Evolutionary conservation across 2,113 vertebrate genomes (phyloP).

Genomic region (Indicator indicator): DNA sequence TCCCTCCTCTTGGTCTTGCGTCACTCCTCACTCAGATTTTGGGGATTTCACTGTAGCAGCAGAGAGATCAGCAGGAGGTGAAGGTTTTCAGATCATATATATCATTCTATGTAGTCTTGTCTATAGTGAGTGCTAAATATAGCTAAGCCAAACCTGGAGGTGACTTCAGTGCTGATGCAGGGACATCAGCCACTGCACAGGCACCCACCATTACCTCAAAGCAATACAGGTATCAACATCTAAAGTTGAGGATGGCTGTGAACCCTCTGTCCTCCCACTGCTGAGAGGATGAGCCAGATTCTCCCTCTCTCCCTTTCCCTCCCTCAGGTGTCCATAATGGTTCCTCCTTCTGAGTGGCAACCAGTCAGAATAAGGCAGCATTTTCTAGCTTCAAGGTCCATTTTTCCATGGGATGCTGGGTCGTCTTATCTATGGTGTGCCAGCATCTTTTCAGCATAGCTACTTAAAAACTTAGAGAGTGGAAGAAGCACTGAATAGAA

Average conservation of each 20-base stretch:
- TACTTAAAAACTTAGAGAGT: constrained; percentile 6
- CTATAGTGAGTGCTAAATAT: constrained; percentile 54
- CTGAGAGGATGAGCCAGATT: background rate
- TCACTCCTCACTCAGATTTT: background rate
- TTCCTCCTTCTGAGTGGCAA: background rate
- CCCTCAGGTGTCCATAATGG: background rate
- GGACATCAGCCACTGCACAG: background rate
- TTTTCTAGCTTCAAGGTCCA: background rate
- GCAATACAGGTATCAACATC: background rate
- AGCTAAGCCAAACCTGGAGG: constrained; percentile 52
- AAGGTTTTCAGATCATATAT: constrained; percentile 46
- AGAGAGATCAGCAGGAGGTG: constrained; percentile 50
- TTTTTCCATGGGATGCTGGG: background rate
- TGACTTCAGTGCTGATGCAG: constrained; percentile 38
- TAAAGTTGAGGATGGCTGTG: background rate
- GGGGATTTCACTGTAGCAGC: constrained; percentile 10
- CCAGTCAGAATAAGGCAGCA: background rate
- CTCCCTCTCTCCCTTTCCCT: background rate
- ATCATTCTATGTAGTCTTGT: constrained; percentile 57
- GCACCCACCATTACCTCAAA: background rate
- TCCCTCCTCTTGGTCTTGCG: rapidly evolving
- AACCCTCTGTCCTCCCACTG: background rate
- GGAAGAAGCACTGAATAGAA: background rate
- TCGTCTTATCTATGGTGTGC: background rate
- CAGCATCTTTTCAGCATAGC: constrained; percentile 12